Base-by-base conservation (phyloP, 2,888 invertebrate genomes). In the Eurois occulta region DNA sequence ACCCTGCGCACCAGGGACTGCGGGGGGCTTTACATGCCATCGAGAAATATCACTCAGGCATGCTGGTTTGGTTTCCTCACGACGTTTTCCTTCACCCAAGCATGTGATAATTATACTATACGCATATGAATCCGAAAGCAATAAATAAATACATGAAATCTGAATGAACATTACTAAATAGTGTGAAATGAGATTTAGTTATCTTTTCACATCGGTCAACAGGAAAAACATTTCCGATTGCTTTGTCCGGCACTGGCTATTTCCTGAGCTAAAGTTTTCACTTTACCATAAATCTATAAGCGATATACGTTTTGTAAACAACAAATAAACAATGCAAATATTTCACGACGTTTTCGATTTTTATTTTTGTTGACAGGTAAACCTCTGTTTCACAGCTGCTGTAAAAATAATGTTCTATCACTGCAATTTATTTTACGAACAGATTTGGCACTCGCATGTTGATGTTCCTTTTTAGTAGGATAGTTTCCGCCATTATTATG, bases 191-290 rank as follows among this genome's bases (percentile, higher is more conserved):
- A 43, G 21, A 72, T 60, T 84, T 83, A 65, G 60, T 67, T 24
- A 52, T 11, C 28, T 58, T 75, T 82, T 72, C 83, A 72, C 18
- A 72, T 64, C 41, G 8, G 52, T 11, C 24, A 64, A 60, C 70
- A 55, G 86, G 72, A 48, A 78, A 62, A 74, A 58, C 73, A 66
- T 71, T 84, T 74, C 86, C 75, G 86, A 84, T 86, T 86, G 86
- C 71, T 67, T 78, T 67, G 86, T 73, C 72, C 83, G 78, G 58
- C 75, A 78, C 11, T 16, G 10, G 35, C 48, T 62, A 84, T 84
- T 86, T 84, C 84, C 86, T 78, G 81, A 18, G 32, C 67, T 24
- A 35, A 48, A 32, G 43, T 11, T 60, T n/a, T 32, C 74, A 66
- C 32, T 46, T 72, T 55, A 24, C 46, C 13, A 66, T 72, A 64